Evolutionary conservation across 1,140 invertebrate species (phyloP).

Genomic region (Potamilus streckersoni): DNA sequence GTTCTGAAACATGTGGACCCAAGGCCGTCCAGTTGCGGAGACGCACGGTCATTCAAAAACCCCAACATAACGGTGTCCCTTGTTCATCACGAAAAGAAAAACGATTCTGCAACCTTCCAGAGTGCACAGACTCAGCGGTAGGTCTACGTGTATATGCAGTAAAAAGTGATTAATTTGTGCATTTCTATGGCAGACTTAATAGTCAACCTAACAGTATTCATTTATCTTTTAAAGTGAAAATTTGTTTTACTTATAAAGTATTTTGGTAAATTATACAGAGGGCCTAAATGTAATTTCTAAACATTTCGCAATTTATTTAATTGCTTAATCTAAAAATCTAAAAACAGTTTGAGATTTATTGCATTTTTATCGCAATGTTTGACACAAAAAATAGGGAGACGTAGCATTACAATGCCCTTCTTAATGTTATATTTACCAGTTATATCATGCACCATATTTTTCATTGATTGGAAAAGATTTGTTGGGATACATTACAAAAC

Average conservation of each 20-base stretch:
- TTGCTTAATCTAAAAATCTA: too few species aligned
- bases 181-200: not conserved
- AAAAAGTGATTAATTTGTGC: not conserved
- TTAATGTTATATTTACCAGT: too few species aligned
- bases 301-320: not conserved
- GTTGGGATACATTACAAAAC: too few species aligned
- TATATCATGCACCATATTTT: too few species aligned
- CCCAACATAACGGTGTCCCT: slow-evolving; percentile 41
- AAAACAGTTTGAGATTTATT: too few species aligned
- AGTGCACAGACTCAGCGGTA: slow-evolving; percentile 47
- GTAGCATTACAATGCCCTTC: too few species aligned
- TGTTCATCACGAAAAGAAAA: slow-evolving; percentile 50
- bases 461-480: too few species aligned
- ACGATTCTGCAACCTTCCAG: slow-evolving; percentile 50
- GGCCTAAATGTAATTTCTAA: not conserved
- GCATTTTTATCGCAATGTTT: too few species aligned
- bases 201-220: not conserved
- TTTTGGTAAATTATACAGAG: not conserved
- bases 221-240: not conserved
- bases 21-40: slow-evolving; percentile 44
- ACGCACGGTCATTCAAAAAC: slow-evolving; percentile 39
- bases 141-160: not conserved
- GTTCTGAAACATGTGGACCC: slow-evolving; percentile 51
- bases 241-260: not conserved
- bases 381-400: too few species aligned